Percentiles rank a stretch among this genome's conserved stretches.
Conservation (phyloP, 1,140 invertebrate genomes). For the Trypoxylus dichotomus region DNA sequence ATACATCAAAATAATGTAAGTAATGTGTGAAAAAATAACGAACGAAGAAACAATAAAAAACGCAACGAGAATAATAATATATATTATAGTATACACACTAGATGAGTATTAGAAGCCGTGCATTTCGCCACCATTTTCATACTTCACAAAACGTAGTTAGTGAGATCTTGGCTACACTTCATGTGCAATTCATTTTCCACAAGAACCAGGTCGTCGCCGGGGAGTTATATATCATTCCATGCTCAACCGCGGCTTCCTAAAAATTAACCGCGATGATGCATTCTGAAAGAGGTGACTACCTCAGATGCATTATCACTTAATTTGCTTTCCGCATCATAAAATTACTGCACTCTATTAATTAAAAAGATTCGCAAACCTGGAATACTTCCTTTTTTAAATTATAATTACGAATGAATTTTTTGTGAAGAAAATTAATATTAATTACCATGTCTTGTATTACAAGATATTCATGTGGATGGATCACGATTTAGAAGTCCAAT, state of each 20-base stretch:
- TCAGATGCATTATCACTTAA: constrained; percentile 6
- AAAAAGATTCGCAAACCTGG: neutral
- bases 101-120: too few relatives aligned
- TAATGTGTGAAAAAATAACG: too few relatives aligned
- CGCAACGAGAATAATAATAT: too few relatives aligned
- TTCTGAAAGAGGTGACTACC: neutral
- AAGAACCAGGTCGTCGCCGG: neutral
- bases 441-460: too few relatives aligned
- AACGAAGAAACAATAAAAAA: too few relatives aligned
- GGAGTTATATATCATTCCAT: neutral
- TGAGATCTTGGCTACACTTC: neutral
- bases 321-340: constrained; percentile 24
- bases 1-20: too few relatives aligned
- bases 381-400: too few relatives aligned
- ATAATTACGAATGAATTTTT: too few relatives aligned
- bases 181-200: neutral
- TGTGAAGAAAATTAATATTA: too few relatives aligned
- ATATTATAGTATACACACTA: too few relatives aligned
- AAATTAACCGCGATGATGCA: constrained; percentile 14
- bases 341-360: constrained; percentile 5
- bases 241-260: neutral
- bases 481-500: too few relatives aligned
- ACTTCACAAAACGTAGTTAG: neutral
- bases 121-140: neutral
- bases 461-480: too few relatives aligned